Evolutionary conservation across 1,140 invertebrate species (phyloP).

Genomic region (Melitaea cinxia): DNA sequence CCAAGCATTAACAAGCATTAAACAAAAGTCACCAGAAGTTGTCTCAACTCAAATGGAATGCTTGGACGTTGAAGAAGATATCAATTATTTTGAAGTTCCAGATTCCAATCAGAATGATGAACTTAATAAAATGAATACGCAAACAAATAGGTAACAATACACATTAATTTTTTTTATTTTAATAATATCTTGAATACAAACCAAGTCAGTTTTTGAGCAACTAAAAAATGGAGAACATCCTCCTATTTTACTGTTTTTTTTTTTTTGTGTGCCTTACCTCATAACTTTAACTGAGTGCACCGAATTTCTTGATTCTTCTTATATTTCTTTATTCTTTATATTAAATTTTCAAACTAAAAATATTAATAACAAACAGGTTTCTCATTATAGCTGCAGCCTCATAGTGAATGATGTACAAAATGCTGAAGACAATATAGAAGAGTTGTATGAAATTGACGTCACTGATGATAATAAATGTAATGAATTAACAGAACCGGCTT

Average conservation of each 20-base stretch:
- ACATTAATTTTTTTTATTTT: not conserved
- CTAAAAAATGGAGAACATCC: too few species aligned
- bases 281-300: too few species aligned
- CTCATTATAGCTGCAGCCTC: slow-evolving; percentile 7
- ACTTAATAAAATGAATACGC: slow-evolving; percentile 10
- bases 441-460: slow-evolving; percentile 9
- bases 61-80: slow-evolving; percentile 7
- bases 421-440: slow-evolving; percentile 1
- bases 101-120: slow-evolving; percentile 12
- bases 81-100: slow-evolving; percentile 23
- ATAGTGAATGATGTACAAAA: slow-evolving; percentile 12
- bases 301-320: too few species aligned
- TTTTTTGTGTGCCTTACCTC: too few species aligned
- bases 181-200: too few species aligned
- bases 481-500: not conserved
- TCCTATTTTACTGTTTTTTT: too few species aligned
- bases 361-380: not conserved
- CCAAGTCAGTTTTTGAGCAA: too few species aligned
- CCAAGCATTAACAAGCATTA: slow-evolving; percentile 1
- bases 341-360: not conserved
- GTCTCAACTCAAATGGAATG: slow-evolving; percentile 17
- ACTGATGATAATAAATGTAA: not conserved
- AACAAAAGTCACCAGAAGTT: slow-evolving; percentile 12
- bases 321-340: too few species aligned
- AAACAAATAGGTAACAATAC: slow-evolving; percentile 9